These are phyloP conservation scores for Drosophila ogumai DNA, from an alignment of 1,140 invertebrate species.

Conservation along the genomic window DNA sequence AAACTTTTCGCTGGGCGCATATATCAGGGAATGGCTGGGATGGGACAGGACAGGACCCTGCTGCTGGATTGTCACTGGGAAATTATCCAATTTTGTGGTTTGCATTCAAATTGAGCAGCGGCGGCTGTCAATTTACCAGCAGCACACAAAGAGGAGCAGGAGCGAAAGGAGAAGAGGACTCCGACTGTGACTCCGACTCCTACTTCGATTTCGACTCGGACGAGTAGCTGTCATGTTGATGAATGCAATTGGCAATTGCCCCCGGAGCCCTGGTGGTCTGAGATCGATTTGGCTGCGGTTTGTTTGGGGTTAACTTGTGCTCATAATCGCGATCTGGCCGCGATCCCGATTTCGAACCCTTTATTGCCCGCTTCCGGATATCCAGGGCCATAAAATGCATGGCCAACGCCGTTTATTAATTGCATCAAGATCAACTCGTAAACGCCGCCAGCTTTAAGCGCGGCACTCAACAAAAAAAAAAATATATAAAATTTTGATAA, in stretches of 20 bases:
- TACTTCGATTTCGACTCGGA: slow-evolving; percentile 27
- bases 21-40: slow-evolving; percentile 58
- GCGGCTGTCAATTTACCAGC: slow-evolving; percentile 77
- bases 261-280: slow-evolving; percentile 57
- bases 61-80: slow-evolving; percentile 80
- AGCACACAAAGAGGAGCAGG: background rate
- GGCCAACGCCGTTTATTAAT: slow-evolving; percentile 68
- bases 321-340: slow-evolving; percentile 66
- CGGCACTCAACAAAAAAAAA: slow-evolving; percentile 8
- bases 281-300: slow-evolving; percentile 10
- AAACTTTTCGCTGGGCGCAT: slow-evolving; percentile 76
- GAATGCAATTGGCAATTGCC: slow-evolving; percentile 66
- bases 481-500: slow-evolving; percentile 33
- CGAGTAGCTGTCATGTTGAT: slow-evolving; percentile 80
- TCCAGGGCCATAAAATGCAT: slow-evolving; percentile 60
- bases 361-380: slow-evolving; percentile 74
- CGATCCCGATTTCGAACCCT: slow-evolving; percentile 63
- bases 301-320: slow-evolving; percentile 38
- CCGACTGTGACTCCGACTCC: background rate
- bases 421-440: slow-evolving; percentile 73
- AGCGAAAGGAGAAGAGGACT: slow-evolving; percentile 10
- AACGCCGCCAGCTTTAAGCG: slow-evolving; percentile 45
- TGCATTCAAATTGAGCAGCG: slow-evolving; percentile 80
- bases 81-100: slow-evolving; percentile 84
- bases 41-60: slow-evolving; percentile 30